Evolutionary conservation across 2,888 invertebrate genomes (phyloP).

Genomic region (Proisotoma minuta): DNA sequence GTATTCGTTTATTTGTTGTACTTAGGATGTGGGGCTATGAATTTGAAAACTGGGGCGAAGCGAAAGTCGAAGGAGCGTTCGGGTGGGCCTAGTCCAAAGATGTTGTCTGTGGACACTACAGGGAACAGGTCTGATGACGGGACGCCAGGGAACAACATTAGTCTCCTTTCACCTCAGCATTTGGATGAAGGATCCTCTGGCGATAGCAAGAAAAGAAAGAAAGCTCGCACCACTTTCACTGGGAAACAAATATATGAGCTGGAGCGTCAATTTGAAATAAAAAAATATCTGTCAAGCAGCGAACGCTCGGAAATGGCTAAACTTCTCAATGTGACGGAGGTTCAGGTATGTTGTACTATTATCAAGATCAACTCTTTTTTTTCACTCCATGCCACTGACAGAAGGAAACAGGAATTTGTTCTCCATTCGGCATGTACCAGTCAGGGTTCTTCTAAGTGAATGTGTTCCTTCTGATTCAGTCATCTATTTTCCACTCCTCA

Average conservation of each 20-base stretch:
- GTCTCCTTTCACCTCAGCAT: neutral
- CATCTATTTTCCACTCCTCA: too few relatives aligned
- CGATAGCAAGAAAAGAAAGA: conserved; percentile 65
- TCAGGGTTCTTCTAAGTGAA: too few relatives aligned
- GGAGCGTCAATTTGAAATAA: conserved; percentile 87
- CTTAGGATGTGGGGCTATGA: conserved; percentile 12
- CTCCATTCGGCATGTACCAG: too few relatives aligned
- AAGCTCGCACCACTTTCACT: conserved; percentile 90
- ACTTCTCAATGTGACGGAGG: conserved; percentile 87
- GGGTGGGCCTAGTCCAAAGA: conserved; percentile 2
- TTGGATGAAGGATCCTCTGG: conserved; percentile 6
- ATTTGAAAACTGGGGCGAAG: conserved; percentile 19
- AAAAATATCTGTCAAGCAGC: conserved; percentile 91
- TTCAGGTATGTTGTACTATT: conserved; percentile 66
- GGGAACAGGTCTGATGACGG: conserved; percentile 10
- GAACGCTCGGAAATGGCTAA: conserved; percentile 93
- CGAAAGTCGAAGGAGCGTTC: conserved; percentile 31
- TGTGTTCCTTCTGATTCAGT: too few relatives aligned
- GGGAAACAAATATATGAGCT: conserved; percentile 94
- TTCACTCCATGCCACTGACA: too few relatives aligned
- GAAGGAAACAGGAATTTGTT: too few relatives aligned
- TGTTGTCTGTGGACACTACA: conserved; percentile 13
- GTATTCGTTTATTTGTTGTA: too few relatives aligned
- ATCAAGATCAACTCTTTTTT: conserved; percentile 11
- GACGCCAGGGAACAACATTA: neutral